Conservation (phyloP, 2,797 vertebrate species). For the Typhlichthys subterraneus region DNA sequence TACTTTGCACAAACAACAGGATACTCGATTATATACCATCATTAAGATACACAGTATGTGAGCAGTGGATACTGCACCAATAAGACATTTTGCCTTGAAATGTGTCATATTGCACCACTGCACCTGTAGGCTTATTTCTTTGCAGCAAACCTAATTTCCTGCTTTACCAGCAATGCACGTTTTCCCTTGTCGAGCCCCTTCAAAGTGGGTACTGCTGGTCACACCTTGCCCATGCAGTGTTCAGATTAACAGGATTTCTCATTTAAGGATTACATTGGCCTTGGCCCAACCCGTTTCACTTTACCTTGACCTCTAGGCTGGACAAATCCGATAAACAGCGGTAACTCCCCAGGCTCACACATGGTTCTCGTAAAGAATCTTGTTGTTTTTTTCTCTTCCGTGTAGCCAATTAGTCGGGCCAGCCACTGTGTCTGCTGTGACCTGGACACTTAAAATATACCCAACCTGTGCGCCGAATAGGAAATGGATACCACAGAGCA, state of each 20-base stretch:
- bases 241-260: constrained; percentile 80
- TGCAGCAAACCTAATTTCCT: too few relatives aligned
- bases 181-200: constrained; percentile 52
- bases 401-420: constrained; percentile 40
- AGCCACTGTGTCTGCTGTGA: constrained; percentile 15
- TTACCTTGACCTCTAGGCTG: constrained; percentile 45
- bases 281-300: constrained; percentile 60
- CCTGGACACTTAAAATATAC: constrained; percentile 14
- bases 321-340: constrained; percentile 8
- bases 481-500: constrained; percentile 27
- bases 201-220: constrained; percentile 58
- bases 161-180: too few relatives aligned
- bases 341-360: constrained; percentile 24
- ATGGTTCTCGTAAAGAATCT: not conserved
- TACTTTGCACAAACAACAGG: too few relatives aligned
- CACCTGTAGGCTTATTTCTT: too few relatives aligned
- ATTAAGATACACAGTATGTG: too few relatives aligned
- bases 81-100: too few relatives aligned
- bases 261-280: constrained; percentile 72
- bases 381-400: constrained; percentile 26
- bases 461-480: constrained; percentile 9
- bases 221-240: constrained; percentile 41
- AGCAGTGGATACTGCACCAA: too few relatives aligned
- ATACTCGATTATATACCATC: too few relatives aligned
- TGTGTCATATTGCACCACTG: too few relatives aligned